Evolutionary conservation across 2,888 invertebrate species (phyloP).

Genomic region (Eupithecia vulgata): DNA sequence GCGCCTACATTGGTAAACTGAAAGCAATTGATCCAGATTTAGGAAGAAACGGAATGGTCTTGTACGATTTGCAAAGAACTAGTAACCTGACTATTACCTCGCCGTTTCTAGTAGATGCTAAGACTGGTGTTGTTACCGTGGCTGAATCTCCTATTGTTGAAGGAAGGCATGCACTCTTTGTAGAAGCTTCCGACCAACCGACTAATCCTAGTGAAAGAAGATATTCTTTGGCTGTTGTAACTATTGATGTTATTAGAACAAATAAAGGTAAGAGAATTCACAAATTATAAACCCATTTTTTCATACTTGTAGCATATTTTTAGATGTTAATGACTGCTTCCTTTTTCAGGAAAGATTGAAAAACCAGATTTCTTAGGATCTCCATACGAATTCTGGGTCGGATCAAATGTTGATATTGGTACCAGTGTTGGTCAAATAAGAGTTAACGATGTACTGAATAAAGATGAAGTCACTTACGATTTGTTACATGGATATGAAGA

Average conservation of each 20-base stretch:
- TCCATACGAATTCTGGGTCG: conserved; percentile 96
- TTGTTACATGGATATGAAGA: conserved; percentile 92
- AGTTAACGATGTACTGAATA: conserved; percentile 88
- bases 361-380: conserved; percentile 92
- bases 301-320: background rate
- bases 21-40: conserved; percentile 93
- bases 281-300: background rate
- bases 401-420: conserved; percentile 92
- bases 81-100: conserved; percentile 86
- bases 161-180: conserved; percentile 91
- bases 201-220: conserved; percentile 92
- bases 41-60: conserved; percentile 88
- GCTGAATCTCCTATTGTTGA: conserved; percentile 86
- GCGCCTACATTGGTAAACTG: conserved; percentile 90
- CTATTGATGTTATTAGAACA: conserved; percentile 88
- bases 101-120: conserved; percentile 89
- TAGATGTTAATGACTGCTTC: background rate
- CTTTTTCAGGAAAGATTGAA: conserved; percentile 77
- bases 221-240: conserved; percentile 93
- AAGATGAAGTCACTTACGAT: conserved; percentile 89
- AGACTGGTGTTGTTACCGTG: conserved; percentile 88
- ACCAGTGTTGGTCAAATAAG: conserved; percentile 94
- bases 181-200: conserved; percentile 93
- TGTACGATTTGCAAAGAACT: conserved; percentile 89
- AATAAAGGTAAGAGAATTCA: conserved; percentile 67